Evolutionary conservation across 2,888 invertebrate species (phyloP), one percentile per base, ranked within the genome.

Genomic region (Margaritifera margaritifera): DNA sequence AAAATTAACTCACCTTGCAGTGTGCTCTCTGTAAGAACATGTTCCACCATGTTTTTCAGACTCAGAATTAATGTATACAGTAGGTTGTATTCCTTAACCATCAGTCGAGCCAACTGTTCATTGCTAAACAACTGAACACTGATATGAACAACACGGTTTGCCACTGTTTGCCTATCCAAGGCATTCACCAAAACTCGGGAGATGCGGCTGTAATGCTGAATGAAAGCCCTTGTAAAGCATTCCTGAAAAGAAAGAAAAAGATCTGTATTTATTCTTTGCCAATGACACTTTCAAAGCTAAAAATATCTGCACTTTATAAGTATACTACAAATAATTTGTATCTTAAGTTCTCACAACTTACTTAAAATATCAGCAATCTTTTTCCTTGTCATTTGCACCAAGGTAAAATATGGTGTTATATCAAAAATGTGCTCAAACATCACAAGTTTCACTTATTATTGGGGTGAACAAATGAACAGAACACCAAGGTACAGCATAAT

Each of bases 121-220:
- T 98, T 98, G 79, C 96, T 96, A 92, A 99, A 98, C 69, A 99
- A 91, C 91, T 99, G 92, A 6, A 99, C 99, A 84, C 96, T 97
- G 91, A 99, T 97, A 91, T 99, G 99, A 1, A 99, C 98, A 1
- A 99, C 97, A 62, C 98, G 93, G 91, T 98, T 98, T 84, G 97
- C 96, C 4, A 98, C 96, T 5, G 83, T 83, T 24, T 81, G 66
- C 19, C 86, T 74, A 63, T 85, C 85, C 22, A 74, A 72, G 0
- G 87, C 84, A 54, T 80, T 82, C 31, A 85, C 81, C 72, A 99
- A 92, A 89, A 98, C 96, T 84, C 95, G 94, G 24, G 97, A 96
- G 84, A 98, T 97, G 84, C 97, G 93, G 78, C 96, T 96, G 91
- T 99, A 99, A 92, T 98, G 98, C 90, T 96, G 93, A 75, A 98